Conservation (phyloP, 2,113 vertebrate genomes). For the Nibea coibor region DNA sequence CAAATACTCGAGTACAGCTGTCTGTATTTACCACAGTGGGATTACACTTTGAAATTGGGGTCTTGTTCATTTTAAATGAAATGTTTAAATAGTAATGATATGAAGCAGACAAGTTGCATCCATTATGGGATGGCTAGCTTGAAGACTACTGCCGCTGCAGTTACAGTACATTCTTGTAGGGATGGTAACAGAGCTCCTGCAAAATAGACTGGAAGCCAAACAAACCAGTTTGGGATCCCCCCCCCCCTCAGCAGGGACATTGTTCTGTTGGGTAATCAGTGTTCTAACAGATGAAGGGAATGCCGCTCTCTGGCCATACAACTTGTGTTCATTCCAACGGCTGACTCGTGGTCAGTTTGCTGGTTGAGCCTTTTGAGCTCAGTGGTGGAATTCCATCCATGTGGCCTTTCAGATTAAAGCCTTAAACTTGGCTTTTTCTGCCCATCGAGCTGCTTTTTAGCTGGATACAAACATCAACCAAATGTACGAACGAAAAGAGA, state of each 20-base stretch:
- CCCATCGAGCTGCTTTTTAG: neutral
- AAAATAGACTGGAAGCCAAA: neutral
- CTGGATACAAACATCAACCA: neutral
- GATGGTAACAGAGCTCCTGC: neutral
- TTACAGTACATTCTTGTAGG: neutral
- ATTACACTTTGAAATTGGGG: too few species aligned
- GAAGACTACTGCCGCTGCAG: neutral
- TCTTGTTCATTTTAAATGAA: too few species aligned
- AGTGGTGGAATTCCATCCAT: slow-evolving; percentile 46
- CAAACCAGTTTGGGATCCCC: neutral
- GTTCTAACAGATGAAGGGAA: slow-evolving; percentile 28
- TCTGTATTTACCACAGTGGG: too few species aligned
- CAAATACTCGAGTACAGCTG: too few species aligned
- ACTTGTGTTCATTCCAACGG: slow-evolving; percentile 12
- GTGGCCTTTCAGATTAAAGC: slow-evolving; percentile 30
- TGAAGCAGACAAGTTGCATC: too few species aligned
- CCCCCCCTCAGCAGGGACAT: neutral
- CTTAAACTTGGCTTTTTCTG: slow-evolving; percentile 2
- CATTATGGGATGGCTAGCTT: too few species aligned
- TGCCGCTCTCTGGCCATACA: neutral
- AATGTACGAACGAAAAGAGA: neutral
- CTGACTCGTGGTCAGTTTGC: slow-evolving; percentile 26
- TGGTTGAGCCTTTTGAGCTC: slow-evolving; percentile 26
- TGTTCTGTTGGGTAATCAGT: neutral
- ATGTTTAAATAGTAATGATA: too few species aligned